Conservation (phyloP, 2,113 vertebrate species). For the Limnothrissa miodon region DNA sequence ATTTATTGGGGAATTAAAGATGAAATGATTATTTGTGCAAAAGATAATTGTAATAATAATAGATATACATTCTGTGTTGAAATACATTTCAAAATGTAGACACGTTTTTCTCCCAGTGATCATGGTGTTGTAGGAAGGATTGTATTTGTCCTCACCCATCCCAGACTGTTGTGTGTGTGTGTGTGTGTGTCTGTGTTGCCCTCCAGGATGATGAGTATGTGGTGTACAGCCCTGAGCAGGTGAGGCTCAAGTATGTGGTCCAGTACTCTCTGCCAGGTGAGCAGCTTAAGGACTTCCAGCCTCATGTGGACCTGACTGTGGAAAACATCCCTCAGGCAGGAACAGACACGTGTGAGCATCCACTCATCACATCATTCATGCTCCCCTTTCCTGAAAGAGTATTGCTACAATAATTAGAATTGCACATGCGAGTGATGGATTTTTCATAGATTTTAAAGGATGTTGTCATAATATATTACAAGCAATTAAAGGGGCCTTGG, state of each 20-base stretch:
- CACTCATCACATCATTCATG: neutral
- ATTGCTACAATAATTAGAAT: no score
- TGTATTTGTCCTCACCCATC: neutral
- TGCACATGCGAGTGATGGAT: no score
- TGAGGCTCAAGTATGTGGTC: conserved; percentile 82
- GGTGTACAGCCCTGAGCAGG: conserved; percentile 79
- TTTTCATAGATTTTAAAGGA: no score
- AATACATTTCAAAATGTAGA: no score
- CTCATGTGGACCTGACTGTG: conserved; percentile 32
- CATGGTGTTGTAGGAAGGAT: neutral
- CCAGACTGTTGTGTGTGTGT: neutral
- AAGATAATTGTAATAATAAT: no score
- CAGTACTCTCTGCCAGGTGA: conserved; percentile 73
- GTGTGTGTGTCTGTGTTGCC: no score
- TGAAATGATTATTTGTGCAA: neutral
- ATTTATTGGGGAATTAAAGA: neutral
- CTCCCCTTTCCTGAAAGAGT: no score
- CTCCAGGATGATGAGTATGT: conserved; percentile 84
- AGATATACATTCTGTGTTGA: no score
- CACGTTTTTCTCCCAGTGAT: neutral
- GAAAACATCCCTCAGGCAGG: neutral
- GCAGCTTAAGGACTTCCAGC: conserved; percentile 66
- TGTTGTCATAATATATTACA: neutral
- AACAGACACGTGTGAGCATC: conserved; percentile 39
- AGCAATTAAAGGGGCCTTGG: neutral